These are phyloP conservation scores for Oscheius sp. DNA, from an alignment of 2,888 invertebrate genomes.

Conservation along the genomic window DNA sequence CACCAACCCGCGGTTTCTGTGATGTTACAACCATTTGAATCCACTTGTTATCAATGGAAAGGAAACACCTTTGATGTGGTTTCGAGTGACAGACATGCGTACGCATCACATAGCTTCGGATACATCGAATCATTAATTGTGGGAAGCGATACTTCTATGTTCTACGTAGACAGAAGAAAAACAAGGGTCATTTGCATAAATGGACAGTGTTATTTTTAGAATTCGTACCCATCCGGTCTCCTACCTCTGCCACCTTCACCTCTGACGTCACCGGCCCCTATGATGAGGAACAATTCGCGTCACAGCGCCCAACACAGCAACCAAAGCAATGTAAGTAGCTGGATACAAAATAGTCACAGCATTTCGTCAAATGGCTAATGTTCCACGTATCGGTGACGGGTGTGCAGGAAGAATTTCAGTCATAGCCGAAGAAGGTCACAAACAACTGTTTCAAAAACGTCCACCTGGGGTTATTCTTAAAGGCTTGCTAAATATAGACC, in stretches of 20 bases:
- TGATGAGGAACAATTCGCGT: constrained; percentile 36
- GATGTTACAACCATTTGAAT: constrained; percentile 32
- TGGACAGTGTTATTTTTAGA: neutral
- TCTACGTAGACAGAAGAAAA: neutral
- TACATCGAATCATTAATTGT: too few relatives aligned
- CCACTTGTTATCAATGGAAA: constrained; percentile 25
- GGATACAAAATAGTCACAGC: too few relatives aligned
- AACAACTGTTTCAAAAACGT: neutral
- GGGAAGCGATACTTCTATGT: neutral
- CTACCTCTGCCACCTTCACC: constrained; percentile 32
- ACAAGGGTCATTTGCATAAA: neutral
- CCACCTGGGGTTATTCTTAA: neutral
- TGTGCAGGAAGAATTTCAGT: too few relatives aligned
- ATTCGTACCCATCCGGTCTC: constrained; percentile 7
- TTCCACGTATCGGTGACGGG: too few relatives aligned
- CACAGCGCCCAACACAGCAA: constrained; percentile 38
- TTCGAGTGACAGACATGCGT: too few relatives aligned
- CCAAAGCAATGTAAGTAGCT: constrained; percentile 41
- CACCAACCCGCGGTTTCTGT: constrained; percentile 29
- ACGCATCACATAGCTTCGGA: too few relatives aligned
- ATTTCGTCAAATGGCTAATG: too few relatives aligned
- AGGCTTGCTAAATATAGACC: too few relatives aligned
- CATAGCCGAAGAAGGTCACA: too few relatives aligned
- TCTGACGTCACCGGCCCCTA: constrained; percentile 33
- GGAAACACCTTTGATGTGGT: neutral